Conservation (phyloP, 2,797 vertebrate species). For the Poecilia velifera region DNA sequence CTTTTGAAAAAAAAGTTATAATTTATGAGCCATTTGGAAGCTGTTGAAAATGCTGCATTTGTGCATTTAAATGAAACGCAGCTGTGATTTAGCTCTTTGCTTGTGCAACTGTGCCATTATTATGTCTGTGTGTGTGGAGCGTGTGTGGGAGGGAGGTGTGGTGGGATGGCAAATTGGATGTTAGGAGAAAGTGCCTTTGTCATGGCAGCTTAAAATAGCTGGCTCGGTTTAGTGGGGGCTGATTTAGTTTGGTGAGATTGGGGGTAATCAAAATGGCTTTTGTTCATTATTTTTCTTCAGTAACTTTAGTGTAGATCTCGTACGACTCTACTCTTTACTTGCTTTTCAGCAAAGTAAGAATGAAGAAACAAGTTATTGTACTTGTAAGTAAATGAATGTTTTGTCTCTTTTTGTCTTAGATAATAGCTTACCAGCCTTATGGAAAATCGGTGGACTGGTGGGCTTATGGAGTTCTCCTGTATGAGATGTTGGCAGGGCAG, state of each 20-base stretch:
- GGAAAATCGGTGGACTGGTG: constrained; percentile 99
- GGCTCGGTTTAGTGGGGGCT: constrained; percentile 45
- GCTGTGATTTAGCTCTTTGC: constrained; percentile 45
- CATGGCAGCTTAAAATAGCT: constrained; percentile 67
- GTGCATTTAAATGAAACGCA: constrained; percentile 32
- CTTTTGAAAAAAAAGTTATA: constrained; percentile 13
- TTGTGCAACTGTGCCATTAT: constrained; percentile 32
- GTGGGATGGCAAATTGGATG: constrained; percentile 67
- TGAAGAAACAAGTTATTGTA: neutral
- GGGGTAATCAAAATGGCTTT: constrained; percentile 17
- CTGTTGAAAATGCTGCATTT: constrained; percentile 33
- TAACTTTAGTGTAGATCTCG: neutral
- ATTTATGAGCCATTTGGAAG: constrained; percentile 16
- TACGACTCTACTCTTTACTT: neutral
- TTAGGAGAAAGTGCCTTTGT: constrained; percentile 63
- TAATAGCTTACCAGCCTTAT: constrained; percentile 98
- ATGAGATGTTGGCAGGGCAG: constrained; percentile 99
- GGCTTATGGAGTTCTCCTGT: constrained; percentile 97
- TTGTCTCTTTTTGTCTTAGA: constrained; percentile 78
- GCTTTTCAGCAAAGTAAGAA: neutral
- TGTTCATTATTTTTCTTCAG: constrained; percentile 7
- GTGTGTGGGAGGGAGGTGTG: constrained; percentile 48
- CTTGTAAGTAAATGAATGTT: neutral
- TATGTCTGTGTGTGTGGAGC: constrained; percentile 37
- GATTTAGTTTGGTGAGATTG: constrained; percentile 33